phyloP scores from a whole-genome alignment of 2,888 invertebrate species.

The Yponomeuta malinellus region DNA sequence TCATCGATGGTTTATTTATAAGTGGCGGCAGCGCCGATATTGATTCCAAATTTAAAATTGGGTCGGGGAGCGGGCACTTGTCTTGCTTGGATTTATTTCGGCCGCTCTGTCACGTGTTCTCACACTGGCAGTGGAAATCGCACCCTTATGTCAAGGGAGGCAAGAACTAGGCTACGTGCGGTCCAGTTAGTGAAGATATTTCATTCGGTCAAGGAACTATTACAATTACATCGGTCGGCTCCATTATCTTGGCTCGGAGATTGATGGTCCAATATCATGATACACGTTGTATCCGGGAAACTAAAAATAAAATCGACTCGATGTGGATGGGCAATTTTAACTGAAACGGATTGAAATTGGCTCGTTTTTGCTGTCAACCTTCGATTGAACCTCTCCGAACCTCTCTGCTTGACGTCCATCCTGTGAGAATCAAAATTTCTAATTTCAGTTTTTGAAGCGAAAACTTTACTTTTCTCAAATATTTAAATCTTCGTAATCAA shows the following conservation, averaged over 20 bases:
- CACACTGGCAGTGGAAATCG: background rate
- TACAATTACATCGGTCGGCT: conserved; percentile 42
- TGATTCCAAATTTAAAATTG: conserved; percentile 34
- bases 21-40: conserved; percentile 23
- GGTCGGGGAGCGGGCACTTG: conserved; percentile 23
- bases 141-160: background rate
- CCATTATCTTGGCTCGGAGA: conserved; percentile 59
- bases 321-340: background rate
- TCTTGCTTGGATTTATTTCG: conserved; percentile 22
- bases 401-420: no score
- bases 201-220: conserved; percentile 63
- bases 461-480: no score
- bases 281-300: conserved; percentile 18
- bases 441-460: no score
- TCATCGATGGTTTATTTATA: conserved; percentile 7
- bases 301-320: background rate
- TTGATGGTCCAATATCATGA: conserved; percentile 63
- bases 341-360: background rate
- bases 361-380: no score
- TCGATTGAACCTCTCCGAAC: no score
- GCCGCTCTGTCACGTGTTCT: conserved; percentile 17
- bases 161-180: background rate
- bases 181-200: conserved; percentile 40
- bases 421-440: no score
- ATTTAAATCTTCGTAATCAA: no score